These are phyloP conservation scores for Menura novaehollandiae DNA, from an alignment of 2,113 vertebrate genomes.

Conservation along the genomic window DNA sequence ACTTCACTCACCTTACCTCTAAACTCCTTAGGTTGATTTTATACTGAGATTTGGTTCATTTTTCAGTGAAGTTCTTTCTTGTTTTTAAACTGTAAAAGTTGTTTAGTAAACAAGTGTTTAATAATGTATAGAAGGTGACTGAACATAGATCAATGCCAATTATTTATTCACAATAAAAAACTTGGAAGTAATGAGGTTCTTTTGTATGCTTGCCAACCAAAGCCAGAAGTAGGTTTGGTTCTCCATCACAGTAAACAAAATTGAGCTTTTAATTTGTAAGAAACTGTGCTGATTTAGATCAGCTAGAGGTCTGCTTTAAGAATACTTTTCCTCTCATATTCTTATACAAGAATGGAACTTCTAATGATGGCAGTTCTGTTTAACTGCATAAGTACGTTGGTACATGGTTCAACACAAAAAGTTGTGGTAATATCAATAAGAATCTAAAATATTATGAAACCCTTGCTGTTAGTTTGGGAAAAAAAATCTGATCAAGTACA, in stretches of 20 bases:
- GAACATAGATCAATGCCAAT: constrained; percentile 26
- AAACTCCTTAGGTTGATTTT: constrained; percentile 58
- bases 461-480: background rate
- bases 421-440: background rate
- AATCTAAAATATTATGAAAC: background rate
- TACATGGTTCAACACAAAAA: background rate
- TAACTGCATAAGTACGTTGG: background rate
- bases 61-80: constrained; percentile 5
- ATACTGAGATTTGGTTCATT: background rate
- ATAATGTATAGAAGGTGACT: constrained; percentile 44
- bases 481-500: background rate
- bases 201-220: background rate
- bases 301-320: background rate
- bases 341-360: background rate
- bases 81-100: constrained; percentile 21
- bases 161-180: constrained; percentile 51
- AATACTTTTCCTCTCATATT: background rate
- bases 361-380: background rate
- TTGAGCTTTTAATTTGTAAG: background rate
- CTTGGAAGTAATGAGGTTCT: background rate
- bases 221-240: background rate
- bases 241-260: background rate
- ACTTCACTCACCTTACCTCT: constrained; percentile 56
- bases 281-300: background rate
- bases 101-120: constrained; percentile 57